Percentiles rank a stretch among this genome's conserved stretches.
Conservation (phyloP, 2,797 vertebrate species). For the Rhinella marina region DNA sequence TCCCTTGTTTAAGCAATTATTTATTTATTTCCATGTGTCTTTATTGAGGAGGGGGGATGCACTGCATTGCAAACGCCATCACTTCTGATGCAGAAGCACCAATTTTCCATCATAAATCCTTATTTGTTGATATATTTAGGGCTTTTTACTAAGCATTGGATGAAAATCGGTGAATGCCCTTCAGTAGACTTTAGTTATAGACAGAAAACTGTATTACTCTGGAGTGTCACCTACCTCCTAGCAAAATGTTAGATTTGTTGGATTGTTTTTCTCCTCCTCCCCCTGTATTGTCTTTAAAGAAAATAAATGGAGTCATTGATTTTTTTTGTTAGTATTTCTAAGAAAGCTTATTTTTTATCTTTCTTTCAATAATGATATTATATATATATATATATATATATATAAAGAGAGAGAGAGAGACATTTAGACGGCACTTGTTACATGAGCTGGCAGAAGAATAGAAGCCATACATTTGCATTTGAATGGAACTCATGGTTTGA, state of each 20-base stretch:
- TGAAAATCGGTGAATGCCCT: not conserved
- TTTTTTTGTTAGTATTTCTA: conserved; percentile 6
- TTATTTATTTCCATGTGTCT: too few species aligned
- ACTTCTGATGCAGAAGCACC: not conserved
- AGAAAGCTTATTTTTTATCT: not conserved
- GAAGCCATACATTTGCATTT: not conserved
- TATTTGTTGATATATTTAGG: not conserved
- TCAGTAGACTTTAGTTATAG: not conserved
- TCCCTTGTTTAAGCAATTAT: too few species aligned
- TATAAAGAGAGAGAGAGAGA: too few species aligned
- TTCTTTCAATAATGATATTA: not conserved
- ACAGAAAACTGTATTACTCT: not conserved
- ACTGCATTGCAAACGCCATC: not conserved
- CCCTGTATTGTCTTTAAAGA: not conserved
- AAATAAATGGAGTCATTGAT: not conserved
- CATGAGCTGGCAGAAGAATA: not conserved
- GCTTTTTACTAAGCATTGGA: not conserved
- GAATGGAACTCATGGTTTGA: not conserved
- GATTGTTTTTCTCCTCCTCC: not conserved
- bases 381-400: too few species aligned
- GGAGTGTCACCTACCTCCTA: not conserved
- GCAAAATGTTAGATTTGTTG: conserved; percentile 1
- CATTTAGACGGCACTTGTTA: not conserved
- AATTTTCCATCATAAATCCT: not conserved
- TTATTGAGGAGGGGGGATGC: too few species aligned